Evolutionary conservation across 2,113 vertebrate species (phyloP).

Genomic region (Amazona vittata): DNA sequence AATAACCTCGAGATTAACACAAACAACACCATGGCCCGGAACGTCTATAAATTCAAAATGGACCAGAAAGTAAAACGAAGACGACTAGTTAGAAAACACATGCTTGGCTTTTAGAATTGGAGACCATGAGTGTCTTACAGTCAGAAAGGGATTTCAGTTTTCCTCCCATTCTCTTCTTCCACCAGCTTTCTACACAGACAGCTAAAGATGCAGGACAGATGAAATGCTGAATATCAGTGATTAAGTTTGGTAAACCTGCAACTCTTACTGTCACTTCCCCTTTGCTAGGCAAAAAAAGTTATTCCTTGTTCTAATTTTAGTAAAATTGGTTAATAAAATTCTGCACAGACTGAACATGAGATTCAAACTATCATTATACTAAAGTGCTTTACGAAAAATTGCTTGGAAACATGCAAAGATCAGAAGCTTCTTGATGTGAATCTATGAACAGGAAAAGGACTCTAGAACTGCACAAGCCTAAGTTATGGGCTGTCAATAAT

Average conservation of each 20-base stretch:
- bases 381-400: neutral
- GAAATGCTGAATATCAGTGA: neutral
- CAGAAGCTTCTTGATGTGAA: neutral
- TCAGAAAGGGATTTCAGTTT: neutral
- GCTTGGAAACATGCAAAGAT: neutral
- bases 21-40: too few species aligned
- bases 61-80: too few species aligned
- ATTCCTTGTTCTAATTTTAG: neutral
- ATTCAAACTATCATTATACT: neutral
- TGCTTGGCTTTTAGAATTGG: neutral
- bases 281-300: neutral
- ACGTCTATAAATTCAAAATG: too few species aligned
- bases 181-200: neutral
- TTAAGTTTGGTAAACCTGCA: neutral
- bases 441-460: neutral
- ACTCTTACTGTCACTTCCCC: neutral
- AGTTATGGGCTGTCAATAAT: neutral
- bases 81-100: accelerated
- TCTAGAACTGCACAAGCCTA: neutral
- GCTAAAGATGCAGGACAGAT: neutral
- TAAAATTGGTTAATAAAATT: neutral
- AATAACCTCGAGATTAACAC: too few species aligned
- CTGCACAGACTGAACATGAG: neutral
- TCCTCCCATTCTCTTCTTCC: neutral
- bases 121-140: accelerated